Evolutionary conservation across 2,797 vertebrate species (phyloP).

Genomic region (Pangasius mekongensis): DNA sequence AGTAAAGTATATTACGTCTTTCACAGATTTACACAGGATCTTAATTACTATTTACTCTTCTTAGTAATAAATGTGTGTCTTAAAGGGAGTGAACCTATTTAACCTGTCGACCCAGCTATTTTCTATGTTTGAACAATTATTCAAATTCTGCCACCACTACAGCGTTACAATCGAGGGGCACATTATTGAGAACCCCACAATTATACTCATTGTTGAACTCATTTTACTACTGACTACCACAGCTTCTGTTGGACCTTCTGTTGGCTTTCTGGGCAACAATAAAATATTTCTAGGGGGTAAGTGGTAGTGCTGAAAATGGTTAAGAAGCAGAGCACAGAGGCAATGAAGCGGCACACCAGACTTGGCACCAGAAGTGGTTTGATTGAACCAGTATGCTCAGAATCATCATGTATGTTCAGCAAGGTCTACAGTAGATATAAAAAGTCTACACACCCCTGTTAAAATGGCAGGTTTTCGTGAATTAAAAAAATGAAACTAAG

Average conservation of each 20-base stretch:
- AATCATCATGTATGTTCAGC: background rate
- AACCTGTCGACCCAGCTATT: background rate
- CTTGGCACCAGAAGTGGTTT: conserved; percentile 13
- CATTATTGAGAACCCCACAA: background rate
- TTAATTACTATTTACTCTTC: conserved; percentile 2
- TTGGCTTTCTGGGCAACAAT: background rate
- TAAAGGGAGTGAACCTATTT: background rate
- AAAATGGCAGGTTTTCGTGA: too few species aligned
- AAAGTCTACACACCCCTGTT: too few species aligned
- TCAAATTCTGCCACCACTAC: background rate
- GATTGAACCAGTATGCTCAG: background rate
- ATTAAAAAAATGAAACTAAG: too few species aligned
- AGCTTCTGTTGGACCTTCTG: background rate
- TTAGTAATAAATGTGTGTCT: background rate
- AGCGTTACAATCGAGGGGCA: background rate
- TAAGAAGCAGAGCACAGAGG: background rate
- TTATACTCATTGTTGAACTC: background rate
- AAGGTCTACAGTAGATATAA: background rate
- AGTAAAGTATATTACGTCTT: background rate
- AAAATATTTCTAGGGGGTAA: background rate
- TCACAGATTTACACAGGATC: too few species aligned
- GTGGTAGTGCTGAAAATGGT: background rate
- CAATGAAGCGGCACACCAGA: background rate
- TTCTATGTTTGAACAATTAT: background rate
- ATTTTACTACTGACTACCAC: background rate